Evolutionary conservation across 2,797 vertebrate species (phyloP), one percentile per base, ranked within the genome.

Genomic region (Aphelocoma californica): DNA sequence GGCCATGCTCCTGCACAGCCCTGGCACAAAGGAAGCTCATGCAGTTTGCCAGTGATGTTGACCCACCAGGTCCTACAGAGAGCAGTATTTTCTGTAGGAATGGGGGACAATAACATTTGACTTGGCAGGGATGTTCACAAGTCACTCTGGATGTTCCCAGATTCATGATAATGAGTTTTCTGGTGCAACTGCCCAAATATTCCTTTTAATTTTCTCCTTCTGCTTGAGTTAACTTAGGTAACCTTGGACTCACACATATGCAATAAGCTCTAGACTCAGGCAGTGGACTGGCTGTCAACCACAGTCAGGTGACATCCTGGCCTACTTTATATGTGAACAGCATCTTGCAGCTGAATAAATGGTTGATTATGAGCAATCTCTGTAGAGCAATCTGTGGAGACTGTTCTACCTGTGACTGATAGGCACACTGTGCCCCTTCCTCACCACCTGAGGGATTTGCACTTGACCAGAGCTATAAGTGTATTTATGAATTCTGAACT

Each of bases 291-390:
- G 56, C 73, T 94, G 92, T 69, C 92, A 91, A 24, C 54, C 92
- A 42, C 69, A 82, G 64, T 32, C 84, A 95, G 86, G 66, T 80
- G 91, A 94, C 4, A 3, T 25, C 54, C 86, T 81, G 65, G 48
- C 79, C 91, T 93, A 54, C 62, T 94, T 88, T 66, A 28, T 40
- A 95, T 81, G 75, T 86, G 83, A 94, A 47, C 84, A 81, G 89
- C 58, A 81, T 47, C 88, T 92, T 3, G 0, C 54, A 87, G 92
- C 72, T 94, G 85, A 96, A 96, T 85, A 78, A 92, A 91, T 13
- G 51, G 47, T 53, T 97, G 96, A 93, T 94, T 74, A 90, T 91
- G 81, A 94, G 82, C 61, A 79, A 86, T 62, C 75, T 75, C 60
- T 72, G 64, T 14, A 51, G 45, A 92, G 85, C 65, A 71, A 47